These are phyloP conservation scores for Eremobia ochroleuca DNA, from an alignment of 2,888 invertebrate genomes.

Conservation along the genomic window DNA sequence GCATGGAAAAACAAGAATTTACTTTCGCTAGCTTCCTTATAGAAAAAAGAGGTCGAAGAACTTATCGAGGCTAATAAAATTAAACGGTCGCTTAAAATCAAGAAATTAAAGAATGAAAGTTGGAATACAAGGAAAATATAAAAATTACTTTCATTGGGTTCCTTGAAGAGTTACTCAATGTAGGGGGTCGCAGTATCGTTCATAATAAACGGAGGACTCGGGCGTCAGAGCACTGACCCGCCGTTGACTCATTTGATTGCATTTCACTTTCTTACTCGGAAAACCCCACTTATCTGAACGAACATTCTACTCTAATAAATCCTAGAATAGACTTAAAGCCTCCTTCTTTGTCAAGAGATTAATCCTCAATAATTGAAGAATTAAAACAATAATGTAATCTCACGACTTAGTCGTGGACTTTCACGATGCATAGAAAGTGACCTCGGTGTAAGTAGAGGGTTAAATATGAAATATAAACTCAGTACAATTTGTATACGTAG, in stretches of 20 bases:
- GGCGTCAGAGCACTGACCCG: constrained; percentile 71
- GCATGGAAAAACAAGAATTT: constrained; percentile 58
- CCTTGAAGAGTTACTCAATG: constrained; percentile 67
- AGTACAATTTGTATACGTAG: constrained; percentile 58
- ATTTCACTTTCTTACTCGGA: constrained; percentile 84
- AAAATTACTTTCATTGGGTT: constrained; percentile 76
- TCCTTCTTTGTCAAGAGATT: constrained; percentile 19
- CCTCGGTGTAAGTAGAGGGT: constrained; percentile 69
- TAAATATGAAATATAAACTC: constrained; percentile 68
- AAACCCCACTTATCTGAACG: constrained; percentile 65
- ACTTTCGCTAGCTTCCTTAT: constrained; percentile 77
- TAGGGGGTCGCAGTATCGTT: constrained; percentile 62
- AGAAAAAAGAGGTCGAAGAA: constrained; percentile 37
- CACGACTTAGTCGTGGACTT: constrained; percentile 66
- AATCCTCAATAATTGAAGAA: constrained; percentile 47
- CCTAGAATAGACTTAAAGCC: constrained; percentile 24
- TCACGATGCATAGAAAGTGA: constrained; percentile 70
- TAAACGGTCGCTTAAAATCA: constrained; percentile 8
- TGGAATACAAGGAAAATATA: constrained; percentile 59
- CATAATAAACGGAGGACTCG: constrained; percentile 62
- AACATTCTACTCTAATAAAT: constrained; percentile 52
- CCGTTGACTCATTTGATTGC: constrained; percentile 74
- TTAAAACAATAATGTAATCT: constrained; percentile 60
- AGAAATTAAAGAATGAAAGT: constrained; percentile 62
- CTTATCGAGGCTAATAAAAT: constrained; percentile 44